These are phyloP conservation scores for Tachysurus fulvidraco DNA, from an alignment of 2,113 vertebrate species.

Conservation along the genomic window DNA sequence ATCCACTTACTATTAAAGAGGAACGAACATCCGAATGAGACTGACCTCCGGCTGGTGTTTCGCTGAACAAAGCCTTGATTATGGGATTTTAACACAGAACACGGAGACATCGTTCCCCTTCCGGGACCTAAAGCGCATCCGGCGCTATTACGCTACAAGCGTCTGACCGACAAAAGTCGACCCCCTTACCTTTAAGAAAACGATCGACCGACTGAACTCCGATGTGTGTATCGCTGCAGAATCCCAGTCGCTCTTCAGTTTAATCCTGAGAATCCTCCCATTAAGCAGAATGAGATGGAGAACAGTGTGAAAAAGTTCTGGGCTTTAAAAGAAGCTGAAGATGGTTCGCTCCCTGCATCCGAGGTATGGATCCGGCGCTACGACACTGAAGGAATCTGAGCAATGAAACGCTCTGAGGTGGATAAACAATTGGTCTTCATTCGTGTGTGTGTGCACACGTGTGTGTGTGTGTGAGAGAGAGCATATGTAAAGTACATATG, in stretches of 20 bases:
- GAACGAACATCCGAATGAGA: background rate
- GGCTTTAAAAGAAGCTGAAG: background rate
- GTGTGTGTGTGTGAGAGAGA: background rate
- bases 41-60: too few relatives aligned
- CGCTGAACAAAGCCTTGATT: too few relatives aligned
- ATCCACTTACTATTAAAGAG: background rate
- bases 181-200: background rate
- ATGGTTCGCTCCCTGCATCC: background rate
- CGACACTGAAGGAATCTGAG: constrained; percentile 1
- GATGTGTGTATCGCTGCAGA: background rate
- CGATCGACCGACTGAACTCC: background rate
- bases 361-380: too few relatives aligned
- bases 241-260: background rate
- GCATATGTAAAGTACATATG: background rate
- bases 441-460: background rate
- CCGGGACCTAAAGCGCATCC: background rate
- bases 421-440: background rate
- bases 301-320: background rate
- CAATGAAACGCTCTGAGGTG: background rate
- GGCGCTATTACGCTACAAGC: background rate
- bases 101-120: background rate
- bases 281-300: background rate
- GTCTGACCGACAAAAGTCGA: background rate
- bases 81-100: background rate
- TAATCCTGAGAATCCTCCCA: background rate